Conservation (phyloP, 2,888 invertebrate genomes). For the Drosophila falleni region DNA sequence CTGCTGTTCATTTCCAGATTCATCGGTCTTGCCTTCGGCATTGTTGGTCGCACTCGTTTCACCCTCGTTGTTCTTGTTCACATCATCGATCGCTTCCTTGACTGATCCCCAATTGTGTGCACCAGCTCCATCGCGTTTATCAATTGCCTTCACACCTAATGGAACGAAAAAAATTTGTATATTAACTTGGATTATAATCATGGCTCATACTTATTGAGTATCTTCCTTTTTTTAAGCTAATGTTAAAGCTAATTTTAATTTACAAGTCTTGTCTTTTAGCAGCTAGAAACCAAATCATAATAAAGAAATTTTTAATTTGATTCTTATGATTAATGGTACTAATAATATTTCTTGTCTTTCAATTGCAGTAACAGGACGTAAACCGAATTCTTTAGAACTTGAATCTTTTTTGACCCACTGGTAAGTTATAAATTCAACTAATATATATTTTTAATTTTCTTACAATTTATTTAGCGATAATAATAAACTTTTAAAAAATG, state of each 20-base stretch:
- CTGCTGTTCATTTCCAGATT: constrained; percentile 84
- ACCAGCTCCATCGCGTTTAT: constrained; percentile 97
- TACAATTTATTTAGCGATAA: not conserved
- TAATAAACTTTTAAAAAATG: constrained; percentile 3
- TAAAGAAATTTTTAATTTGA: too few relatives aligned
- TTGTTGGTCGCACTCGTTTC: constrained; percentile 75
- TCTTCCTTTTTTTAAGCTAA: too few relatives aligned
- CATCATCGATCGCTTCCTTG: constrained; percentile 93
- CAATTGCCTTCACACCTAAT: constrained; percentile 92
- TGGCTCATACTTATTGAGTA: too few relatives aligned
- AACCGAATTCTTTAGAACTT: not conserved
- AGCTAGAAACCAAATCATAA: too few relatives aligned
- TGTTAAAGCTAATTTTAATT: too few relatives aligned
- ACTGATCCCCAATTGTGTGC: constrained; percentile 98
- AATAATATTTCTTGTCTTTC: constrained; percentile 2
- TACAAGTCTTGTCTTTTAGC: too few relatives aligned
- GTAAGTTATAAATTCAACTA: constrained; percentile 9
- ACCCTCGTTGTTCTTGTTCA: constrained; percentile 77
- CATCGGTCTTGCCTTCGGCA: constrained; percentile 82
- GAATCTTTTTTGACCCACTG: constrained; percentile 1
- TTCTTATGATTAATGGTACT: not conserved
- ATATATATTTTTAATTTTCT: too few relatives aligned
- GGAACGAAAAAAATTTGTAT: too few relatives aligned
- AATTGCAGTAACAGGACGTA: constrained; percentile 3
- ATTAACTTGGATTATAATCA: too few relatives aligned